These are phyloP conservation scores for Phataginus tetradactyla DNA, from an alignment of 2,797 vertebrate genomes.

Conservation along the genomic window DNA sequence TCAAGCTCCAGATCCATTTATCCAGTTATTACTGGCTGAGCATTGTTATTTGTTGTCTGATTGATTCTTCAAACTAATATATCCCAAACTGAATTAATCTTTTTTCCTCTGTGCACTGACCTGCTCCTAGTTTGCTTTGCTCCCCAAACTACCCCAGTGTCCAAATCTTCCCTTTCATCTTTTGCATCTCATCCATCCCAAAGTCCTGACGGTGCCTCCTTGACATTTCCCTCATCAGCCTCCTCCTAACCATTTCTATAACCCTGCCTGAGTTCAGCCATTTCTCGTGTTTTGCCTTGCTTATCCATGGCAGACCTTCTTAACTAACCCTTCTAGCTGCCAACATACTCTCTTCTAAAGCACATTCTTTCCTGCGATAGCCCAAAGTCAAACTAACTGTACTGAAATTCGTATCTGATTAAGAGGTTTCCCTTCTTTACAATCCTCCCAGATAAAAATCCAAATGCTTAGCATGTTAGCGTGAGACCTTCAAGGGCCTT, in stretches of 20 bases:
- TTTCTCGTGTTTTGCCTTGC: background rate
- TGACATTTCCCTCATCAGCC: background rate
- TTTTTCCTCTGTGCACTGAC: background rate
- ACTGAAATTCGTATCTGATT: background rate
- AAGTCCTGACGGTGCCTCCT: background rate
- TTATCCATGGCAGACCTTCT: background rate
- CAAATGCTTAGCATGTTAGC: background rate
- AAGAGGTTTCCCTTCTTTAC: background rate
- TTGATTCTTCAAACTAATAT: background rate
- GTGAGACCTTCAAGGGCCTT: background rate
- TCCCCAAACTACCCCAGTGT: background rate
- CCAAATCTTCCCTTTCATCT: background rate
- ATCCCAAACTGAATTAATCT: background rate
- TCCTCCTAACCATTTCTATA: background rate
- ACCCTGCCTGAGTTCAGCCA: background rate
- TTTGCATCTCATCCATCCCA: fast-evolving
- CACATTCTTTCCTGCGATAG: background rate
- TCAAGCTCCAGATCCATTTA: background rate
- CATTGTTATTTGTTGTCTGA: background rate
- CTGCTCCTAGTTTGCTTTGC: background rate
- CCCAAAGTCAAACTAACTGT: background rate
- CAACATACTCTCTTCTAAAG: background rate
- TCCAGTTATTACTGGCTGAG: background rate
- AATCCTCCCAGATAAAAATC: background rate
- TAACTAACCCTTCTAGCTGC: background rate